Base-by-base conservation (phyloP, 2,797 vertebrate genomes). In the Staurois parvus region DNA sequence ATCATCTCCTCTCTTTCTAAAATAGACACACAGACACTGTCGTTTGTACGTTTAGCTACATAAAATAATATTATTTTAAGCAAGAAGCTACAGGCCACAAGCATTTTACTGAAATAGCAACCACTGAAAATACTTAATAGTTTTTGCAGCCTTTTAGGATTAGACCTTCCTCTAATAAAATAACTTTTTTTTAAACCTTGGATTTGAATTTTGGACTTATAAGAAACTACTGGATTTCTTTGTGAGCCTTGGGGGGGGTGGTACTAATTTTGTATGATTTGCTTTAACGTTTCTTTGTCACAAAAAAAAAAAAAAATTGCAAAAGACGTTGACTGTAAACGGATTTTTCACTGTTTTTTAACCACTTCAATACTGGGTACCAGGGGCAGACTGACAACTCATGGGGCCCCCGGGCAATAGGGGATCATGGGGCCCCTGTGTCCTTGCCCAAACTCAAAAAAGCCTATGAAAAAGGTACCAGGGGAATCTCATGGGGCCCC, bases 51-150 rank as follows among this genome's bases (percentile, higher is more conserved):
- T 75, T 79, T 85, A 74, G 72, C 77, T n/a, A 17, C 48, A 29
- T 75, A 76, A 85, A 81, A 85, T 80, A 85, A 85, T 85, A 85
- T 85, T 85, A 81, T 85, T 85, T 76, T 79, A 85, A 85, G 84
- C 70, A 76, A 56, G 72, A 81, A 80, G 72, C 84, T 75, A 67
- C 76, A 79, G 59, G 77, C 77, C 78, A 70, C 77, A 80, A 85
- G 78, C 64, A 69, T 76, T 81, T 85, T 76, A 80, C 72, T 80
- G 84, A 80, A 81, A 75, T 42, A 76, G 84, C 72, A 75, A 48
- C 70, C 78, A 37, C 42, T 68, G 77, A 85, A 85, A 68, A 76
- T 69, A 32, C 72, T 42, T 85, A 85, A 85, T 85, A 80, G 84
- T 85, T 85, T 85, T 81, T 74, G 78, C 84, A 85, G 77, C 78